Evolutionary conservation across 2,888 invertebrate species (phyloP), one percentile per base, ranked within the genome.

Genomic region (Eumacrocentrus americanus): DNA sequence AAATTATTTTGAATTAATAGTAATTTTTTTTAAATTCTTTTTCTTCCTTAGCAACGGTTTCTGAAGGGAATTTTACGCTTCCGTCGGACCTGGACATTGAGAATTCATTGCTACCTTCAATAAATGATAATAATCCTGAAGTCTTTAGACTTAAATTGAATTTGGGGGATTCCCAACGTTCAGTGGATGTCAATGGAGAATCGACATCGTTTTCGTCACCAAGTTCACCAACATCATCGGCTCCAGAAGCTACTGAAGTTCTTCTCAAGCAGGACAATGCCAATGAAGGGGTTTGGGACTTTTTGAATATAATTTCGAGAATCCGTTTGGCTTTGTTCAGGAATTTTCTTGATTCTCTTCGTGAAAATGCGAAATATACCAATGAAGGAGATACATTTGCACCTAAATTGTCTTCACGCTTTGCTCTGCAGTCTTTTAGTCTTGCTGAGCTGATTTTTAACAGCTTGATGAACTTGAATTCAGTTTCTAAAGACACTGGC

Each of bases 261-360:
- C 7, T 25, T 6, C 20, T 46, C 7, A 61, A 61, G 12, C 34
- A 51, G 40, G 54, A 61, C 1, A 52, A 37, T 5, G 6, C 11
- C 3, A 61, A 65, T 37, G 64, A 67, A 20, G 67, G 66, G 54
- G 58, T 64, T 60, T 74, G 67, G 75, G 62, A 71, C 38, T 58
- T 76, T 37, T 66, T 76, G 25, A 66, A 73, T n/a, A 38, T 69
- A 52, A 71, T 76, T 35, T 69, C 72, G 3, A 70, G 63, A 55
- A 68, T 76, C 20, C 66, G 70, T 62, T 60, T 68, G 12, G 68
- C 72, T 0, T 65, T 74, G 9, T 71, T 74, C 42, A 70, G 70
- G 0, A 67, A 69, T 16, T 53, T 75, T 40, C 53, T 76, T n/a
- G 70, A 73, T 25, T 67, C 66, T 14, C 58, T 76, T 1, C 56